Conservation (phyloP, 2,888 invertebrate genomes). For the Metellina segmentata region DNA sequence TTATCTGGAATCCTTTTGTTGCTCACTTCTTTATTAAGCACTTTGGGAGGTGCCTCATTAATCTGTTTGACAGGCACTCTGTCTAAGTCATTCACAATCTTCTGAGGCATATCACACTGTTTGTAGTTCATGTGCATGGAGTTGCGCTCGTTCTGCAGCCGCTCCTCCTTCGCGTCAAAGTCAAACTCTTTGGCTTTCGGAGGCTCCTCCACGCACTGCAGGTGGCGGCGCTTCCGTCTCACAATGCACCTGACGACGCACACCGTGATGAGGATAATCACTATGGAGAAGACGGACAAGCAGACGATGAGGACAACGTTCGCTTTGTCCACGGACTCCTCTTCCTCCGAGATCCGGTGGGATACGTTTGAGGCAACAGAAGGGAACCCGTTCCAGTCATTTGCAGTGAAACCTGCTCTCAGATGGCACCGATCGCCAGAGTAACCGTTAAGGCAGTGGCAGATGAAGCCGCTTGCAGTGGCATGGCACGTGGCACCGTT, state of each 20-base stretch:
- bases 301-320: conserved; percentile 43
- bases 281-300: conserved; percentile 20
- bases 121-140: conserved; percentile 69
- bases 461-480: conserved; percentile 87
- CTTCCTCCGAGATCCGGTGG: conserved; percentile 59
- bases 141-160: conserved; percentile 67
- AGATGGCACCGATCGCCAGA: conserved; percentile 83
- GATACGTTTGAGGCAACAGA: conserved; percentile 66
- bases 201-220: not conserved
- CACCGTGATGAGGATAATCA: conserved; percentile 25
- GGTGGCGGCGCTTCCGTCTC: conserved; percentile 6
- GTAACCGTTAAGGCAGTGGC: conserved; percentile 94
- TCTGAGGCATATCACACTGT: conserved; percentile 59
- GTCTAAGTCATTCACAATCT: conserved; percentile 73
- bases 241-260: conserved; percentile 39
- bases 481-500: conserved; percentile 87
- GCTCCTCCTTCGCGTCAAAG: conserved; percentile 53
- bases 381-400: not conserved
- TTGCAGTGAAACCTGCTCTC: not conserved
- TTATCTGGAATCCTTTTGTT: conserved; percentile 65
- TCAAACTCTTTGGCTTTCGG: conserved; percentile 53
- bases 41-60: conserved; percentile 72
- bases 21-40: conserved; percentile 68
- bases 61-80: conserved; percentile 56
- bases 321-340: conserved; percentile 6